Evolutionary conservation across 2,888 invertebrate species (phyloP).

Genomic region (Didymodactylos carnosus): DNA sequence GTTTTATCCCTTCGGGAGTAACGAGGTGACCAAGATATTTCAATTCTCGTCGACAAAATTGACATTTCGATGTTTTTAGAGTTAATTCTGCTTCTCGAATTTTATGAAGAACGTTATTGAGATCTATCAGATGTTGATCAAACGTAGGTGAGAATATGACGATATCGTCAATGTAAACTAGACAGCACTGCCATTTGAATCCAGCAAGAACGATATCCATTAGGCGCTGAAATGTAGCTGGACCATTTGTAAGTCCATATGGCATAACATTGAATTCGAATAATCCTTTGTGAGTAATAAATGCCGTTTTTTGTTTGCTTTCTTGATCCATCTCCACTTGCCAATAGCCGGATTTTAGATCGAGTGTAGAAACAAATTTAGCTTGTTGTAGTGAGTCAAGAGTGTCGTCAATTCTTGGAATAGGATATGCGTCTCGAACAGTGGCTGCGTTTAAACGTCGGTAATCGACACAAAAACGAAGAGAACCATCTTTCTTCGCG

Average conservation of each 20-base stretch:
- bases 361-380: conserved; percentile 16
- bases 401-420: conserved; percentile 3
- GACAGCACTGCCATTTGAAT: conserved; percentile 19
- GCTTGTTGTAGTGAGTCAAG: not conserved
- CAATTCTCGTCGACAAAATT: conserved; percentile 15
- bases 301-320: conserved; percentile 19
- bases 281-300: conserved; percentile 17
- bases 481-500: not conserved
- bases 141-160: conserved; percentile 18
- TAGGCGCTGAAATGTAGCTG: conserved; percentile 23
- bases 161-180: conserved; percentile 30
- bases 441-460: not conserved
- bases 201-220: conserved; percentile 23
- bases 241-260: conserved; percentile 25
- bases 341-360: conserved; percentile 18
- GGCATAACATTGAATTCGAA: conserved; percentile 22
- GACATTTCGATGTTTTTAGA: conserved; percentile 18
- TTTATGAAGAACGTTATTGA: conserved; percentile 15
- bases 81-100: conserved; percentile 16
- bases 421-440: conserved; percentile 3
- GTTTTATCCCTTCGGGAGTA: not conserved
- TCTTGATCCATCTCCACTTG: conserved; percentile 16
- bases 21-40: conserved; percentile 14
- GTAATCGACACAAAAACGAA: conserved; percentile 2
- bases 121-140: conserved; percentile 16